Conservation (phyloP, 2,113 vertebrate genomes). For the Anarrhichthys ocellatus region DNA sequence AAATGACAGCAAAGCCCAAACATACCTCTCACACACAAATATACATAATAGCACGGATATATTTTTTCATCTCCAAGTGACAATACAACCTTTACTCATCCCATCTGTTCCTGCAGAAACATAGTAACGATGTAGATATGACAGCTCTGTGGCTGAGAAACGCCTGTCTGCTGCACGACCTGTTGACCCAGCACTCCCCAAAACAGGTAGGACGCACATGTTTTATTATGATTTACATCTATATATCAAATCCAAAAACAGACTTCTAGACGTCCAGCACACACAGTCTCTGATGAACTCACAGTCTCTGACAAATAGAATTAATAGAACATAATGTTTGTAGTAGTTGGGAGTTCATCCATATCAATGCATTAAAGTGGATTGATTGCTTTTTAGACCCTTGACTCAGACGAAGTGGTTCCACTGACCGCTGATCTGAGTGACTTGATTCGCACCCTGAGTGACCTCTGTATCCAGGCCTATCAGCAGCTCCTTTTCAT, state of each 20-base stretch:
- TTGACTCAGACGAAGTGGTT: slow-evolving; percentile 53
- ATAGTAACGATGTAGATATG: slow-evolving; percentile 70
- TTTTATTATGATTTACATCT: neutral
- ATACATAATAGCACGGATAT: neutral
- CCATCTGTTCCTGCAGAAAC: slow-evolving; percentile 76
- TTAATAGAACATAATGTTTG: neutral
- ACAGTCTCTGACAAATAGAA: neutral
- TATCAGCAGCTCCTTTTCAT: slow-evolving; percentile 87
- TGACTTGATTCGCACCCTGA: slow-evolving; percentile 70
- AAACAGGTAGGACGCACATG: slow-evolving; percentile 60
- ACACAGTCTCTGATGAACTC: neutral
- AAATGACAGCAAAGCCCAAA: slow-evolving; percentile 6
- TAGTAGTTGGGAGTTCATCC: neutral
- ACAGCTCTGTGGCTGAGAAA: slow-evolving; percentile 86
- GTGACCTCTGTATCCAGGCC: slow-evolving; percentile 83
- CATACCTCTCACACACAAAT: neutral
- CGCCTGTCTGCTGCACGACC: slow-evolving; percentile 78
- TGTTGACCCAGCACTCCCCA: slow-evolving; percentile 80
- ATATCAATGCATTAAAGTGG: neutral
- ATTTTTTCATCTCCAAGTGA: neutral
- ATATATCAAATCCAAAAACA: neutral
- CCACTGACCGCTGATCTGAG: slow-evolving; percentile 69
- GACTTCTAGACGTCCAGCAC: neutral
- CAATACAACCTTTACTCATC: neutral
- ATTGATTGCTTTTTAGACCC: slow-evolving; percentile 38